A percentile compares a stretch with the other conserved stretches of the same genome.
phyloP scores from a whole-genome alignment of 2,113 vertebrate species.

The human region GRCh38 chr5:42586501-42587000 shows the following conservation, averaged over 20 bases:
- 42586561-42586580: not conserved
- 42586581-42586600: not conserved
- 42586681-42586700: not conserved
- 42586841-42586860: constrained; percentile 74
- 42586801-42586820: constrained; percentile 65
- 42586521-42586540: accelerated
- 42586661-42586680: not conserved
- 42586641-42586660: not conserved
- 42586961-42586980: not conserved
- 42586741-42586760: constrained; percentile 62
- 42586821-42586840: constrained; percentile 73
- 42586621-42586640: not conserved
- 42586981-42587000: not conserved
- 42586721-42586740: not conserved
- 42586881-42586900: constrained; percentile 52
- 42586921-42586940: not conserved
- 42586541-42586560: not conserved
- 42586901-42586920: constrained; percentile 68
- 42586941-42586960: not conserved
- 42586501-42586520: not conserved
- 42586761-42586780: constrained; percentile 41
- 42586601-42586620: not conserved
- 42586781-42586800: constrained; percentile 34
- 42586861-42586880: constrained; percentile 48
- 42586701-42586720: not conserved